Base-by-base conservation (phyloP, 2,113 vertebrate species). In the Festucalex cinctus region DNA sequence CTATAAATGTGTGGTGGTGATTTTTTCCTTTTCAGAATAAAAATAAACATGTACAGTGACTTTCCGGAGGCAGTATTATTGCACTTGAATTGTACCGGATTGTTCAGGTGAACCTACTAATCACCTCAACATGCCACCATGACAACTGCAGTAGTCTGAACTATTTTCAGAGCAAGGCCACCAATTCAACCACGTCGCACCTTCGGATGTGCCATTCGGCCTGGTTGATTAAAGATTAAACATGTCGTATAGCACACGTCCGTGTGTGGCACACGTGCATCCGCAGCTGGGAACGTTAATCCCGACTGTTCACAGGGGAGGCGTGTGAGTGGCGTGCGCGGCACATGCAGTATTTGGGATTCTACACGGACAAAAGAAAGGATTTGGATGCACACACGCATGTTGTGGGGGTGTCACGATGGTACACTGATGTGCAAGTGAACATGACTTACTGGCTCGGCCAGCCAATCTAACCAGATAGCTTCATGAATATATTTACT, bases 121-220 rank as follows among this genome's bases (percentile, higher is more conserved):
- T 73, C 26, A 70, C 77, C 67, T 65, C 20, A n/a, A 1, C 19
- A 41, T 75, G 48, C 68, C 60, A 26, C 63, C n/a, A 39, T 58
- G 65, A 74, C 74, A 78, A 61, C 63, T 67, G 75, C 77, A 71
- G 72, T 6, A 63, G 51, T 75, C 53, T 63, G 76, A 68, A 77
- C 74, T 82, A 82, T 86, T 88, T 83, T 72, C 59, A 70, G 66
- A 79, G 72, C 76, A 51, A 51, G n/a, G n/a, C 48, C 48, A 82
- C 53, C 65, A 70, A 80, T 74, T 77, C 58, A 28, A 58, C 61
- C 65, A 77, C 70, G 84, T 74, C 44, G 51, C 19, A 39, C 26
- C 37, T 62, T 74, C 32, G 6, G 80, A 76, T 53, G 10, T 66
- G 70, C 14, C 5, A 43, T 62, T 19, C 39, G 17, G 39, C 28